Base-by-base conservation (phyloP, 2,797 vertebrate species). In the Periparus ater region DNA sequence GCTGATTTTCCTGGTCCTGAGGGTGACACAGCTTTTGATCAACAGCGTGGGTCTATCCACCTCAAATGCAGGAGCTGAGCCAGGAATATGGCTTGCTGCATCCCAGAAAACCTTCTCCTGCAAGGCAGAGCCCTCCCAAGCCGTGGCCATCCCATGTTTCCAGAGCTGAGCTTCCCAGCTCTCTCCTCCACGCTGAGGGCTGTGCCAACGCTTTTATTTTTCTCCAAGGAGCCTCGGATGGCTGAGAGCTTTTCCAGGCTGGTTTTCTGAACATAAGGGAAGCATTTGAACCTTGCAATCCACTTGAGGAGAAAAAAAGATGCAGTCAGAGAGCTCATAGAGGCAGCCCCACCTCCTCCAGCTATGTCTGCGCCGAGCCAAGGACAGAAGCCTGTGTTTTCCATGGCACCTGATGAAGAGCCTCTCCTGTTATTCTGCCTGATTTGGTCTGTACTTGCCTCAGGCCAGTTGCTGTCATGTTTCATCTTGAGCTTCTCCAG, bases 371-470 rank as follows among this genome's bases (percentile, higher is more conserved):
- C 78, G 82, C 85, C 0, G 16, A 83, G 96, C 91, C 95, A 93
- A 91, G 91, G 95, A 93, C 93, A 96, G 94, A 50, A 95, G 89
- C 89, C 73, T 68, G 72, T 93, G 90, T 88, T 96, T 95, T 91
- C 94, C 82, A 40, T 62, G 91, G 95, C 96, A 96, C 96, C 95
- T 96, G 96, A 93, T 84, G 94, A 96, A 94, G 89, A 95, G 73
- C 62, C 66, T 91, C 92, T 90, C 20, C 4, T 91, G 82, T 84
- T 77, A 42, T 93, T 94, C 91, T 85, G 79, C 96, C 89, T 95
- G 82, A 90, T 89, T 91, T 94, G 85, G 70, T 62, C 63, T 53
- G 34, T 54, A 19, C 66, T 84, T 36, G 85, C 93, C 96, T 70
- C 50, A 88, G 91, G 96, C 85, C 6, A 14, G 25, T 8, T 78